Conservation (phyloP, 1,140 invertebrate genomes). For the Aphelenchoides fujianensis region DNA sequence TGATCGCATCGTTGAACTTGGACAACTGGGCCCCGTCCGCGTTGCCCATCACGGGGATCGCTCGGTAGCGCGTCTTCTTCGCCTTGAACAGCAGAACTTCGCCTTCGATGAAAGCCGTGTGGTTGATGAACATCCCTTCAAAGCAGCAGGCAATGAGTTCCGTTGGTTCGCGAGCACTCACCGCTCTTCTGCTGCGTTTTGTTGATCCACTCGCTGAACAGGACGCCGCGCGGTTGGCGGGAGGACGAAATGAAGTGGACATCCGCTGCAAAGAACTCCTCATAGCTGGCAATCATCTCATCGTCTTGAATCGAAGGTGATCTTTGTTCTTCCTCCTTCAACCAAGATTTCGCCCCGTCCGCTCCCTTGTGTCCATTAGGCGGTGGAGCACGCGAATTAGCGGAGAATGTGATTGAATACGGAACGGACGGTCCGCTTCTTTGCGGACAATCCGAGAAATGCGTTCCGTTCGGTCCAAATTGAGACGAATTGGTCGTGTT, state of each 20-base stretch:
- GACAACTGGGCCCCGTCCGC: background rate
- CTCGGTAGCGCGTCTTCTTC: conserved; percentile 48
- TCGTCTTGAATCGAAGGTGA: too few relatives aligned
- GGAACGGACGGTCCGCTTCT: too few relatives aligned
- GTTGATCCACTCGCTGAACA: conserved; percentile 7
- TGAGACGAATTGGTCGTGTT: too few relatives aligned
- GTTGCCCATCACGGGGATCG: conserved; percentile 47
- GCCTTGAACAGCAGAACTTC: conserved; percentile 51
- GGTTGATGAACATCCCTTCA: conserved; percentile 47
- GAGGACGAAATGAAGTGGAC: conserved; percentile 4
- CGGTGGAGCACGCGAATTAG: background rate
- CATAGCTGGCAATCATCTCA: too few relatives aligned
- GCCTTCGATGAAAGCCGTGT: conserved; percentile 39
- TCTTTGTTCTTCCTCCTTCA: background rate
- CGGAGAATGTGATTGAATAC: too few relatives aligned
- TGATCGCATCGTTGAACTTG: conserved; percentile 41
- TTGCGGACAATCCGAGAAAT: too few relatives aligned
- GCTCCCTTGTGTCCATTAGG: background rate
- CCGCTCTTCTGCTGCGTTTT: conserved; percentile 5
- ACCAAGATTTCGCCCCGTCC: background rate
- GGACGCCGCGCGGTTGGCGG: background rate
- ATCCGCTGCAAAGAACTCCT: background rate
- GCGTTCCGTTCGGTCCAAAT: too few relatives aligned
- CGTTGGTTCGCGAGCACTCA: conserved; percentile 5
- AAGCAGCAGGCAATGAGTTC: background rate